phyloP scores from a whole-genome alignment of 2,113 vertebrate genomes.

The Mirza zaza region DNA sequence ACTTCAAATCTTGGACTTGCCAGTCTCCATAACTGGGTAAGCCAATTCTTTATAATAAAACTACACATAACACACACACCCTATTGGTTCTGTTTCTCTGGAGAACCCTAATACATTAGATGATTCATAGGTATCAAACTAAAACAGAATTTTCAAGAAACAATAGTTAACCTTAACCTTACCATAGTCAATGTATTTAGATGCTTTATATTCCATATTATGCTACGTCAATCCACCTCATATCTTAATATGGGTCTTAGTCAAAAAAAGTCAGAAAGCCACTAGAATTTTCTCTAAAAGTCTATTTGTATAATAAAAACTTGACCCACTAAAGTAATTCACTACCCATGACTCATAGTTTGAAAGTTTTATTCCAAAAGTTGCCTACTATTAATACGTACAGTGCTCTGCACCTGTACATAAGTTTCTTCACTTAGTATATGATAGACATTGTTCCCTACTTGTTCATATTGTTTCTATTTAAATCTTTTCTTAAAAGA shows the following conservation, averaged over 20 bases:
- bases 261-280: not conserved
- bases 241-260: not conserved
- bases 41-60: not conserved
- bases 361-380: not conserved
- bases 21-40: not conserved
- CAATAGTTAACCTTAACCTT: not conserved
- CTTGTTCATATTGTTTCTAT: not conserved
- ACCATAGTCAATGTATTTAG: not conserved
- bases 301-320: not conserved
- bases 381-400: too few species aligned
- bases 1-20: not conserved
- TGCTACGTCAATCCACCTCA: not conserved
- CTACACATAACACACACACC: not conserved
- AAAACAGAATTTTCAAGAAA: conserved; percentile 1
- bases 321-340: not conserved
- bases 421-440: not conserved
- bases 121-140: not conserved
- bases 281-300: not conserved
- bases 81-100: not conserved
- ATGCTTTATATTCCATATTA: not conserved
- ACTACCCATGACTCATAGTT: not conserved
- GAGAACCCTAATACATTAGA: not conserved
- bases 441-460: not conserved
- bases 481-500: not conserved
- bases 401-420: not conserved